Evolutionary conservation across 1,140 invertebrate species (phyloP), one percentile per base, ranked within the genome.

Genomic region (Diachasmimorpha longicaudata): DNA sequence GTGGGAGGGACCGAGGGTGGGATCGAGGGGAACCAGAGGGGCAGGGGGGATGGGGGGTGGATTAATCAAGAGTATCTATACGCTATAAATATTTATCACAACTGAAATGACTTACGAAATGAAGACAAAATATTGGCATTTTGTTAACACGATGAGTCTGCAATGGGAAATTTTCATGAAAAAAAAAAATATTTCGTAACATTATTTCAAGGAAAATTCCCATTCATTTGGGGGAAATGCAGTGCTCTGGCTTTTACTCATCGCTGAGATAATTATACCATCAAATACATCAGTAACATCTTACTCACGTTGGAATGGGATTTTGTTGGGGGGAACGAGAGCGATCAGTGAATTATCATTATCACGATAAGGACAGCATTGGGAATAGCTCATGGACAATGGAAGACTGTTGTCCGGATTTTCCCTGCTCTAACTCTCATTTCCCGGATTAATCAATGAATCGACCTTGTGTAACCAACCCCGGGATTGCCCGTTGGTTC

Each of bases 361-460:
- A 63, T 63, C 23, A 11, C 19, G 58, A 31, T 63, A 13, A 63
- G 23, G 58, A 63, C 8, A 25, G 16, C 19, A 66, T 21, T 70
- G 39, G 16, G 42, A 42, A 46, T 44, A 67, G 58, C 31, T 44
- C 31, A 67, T 66, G 66, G 73, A 66, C 73, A 74, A 74, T 48
- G 73, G 73, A 58, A 19, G 72, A 68, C 16, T 58, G 37, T 25
- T 10, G 42, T 69, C 67, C 66, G 66, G 66, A 31, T 42, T 37
- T 66, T 44, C 74, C 48, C 74, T n/a, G 23, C 67, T 75, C 36
- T 48, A 75, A 70, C 74, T 48, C 69, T 23, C 58, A 19, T 63
- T 63, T 31, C 58, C 52, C 48, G 55, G 69, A 76, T 71, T 71
- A 76, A 76, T 76, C 74, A 76, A 76, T 76, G 74, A 76, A 76